Conservation (phyloP, 2,797 vertebrate species). For the Pogoniulus pusillus region DNA sequence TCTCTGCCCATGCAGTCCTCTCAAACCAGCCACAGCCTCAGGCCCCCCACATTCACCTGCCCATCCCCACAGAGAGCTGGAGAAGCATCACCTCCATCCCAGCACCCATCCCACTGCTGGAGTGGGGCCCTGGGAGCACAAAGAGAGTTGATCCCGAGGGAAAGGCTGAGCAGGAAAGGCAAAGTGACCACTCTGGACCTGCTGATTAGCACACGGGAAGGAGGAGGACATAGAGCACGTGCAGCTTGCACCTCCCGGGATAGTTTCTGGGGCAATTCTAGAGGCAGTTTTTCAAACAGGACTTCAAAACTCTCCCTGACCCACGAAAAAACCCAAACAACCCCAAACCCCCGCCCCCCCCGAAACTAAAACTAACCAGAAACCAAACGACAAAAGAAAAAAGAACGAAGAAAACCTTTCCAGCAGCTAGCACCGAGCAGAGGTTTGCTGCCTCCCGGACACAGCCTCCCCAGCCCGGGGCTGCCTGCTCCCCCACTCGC, state of each 20-base stretch:
- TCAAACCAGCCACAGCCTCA: neutral
- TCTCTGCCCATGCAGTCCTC: neutral
- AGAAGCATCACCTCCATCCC: neutral
- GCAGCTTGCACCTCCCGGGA: neutral
- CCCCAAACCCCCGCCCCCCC: no score
- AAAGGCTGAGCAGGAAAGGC: rapidly evolving
- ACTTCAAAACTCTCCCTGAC: neutral
- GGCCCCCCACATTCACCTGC: neutral
- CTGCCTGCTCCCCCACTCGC: neutral
- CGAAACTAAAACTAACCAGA: no score
- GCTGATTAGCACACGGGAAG: neutral
- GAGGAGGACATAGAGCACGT: neutral
- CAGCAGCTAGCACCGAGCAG: conserved; percentile 29
- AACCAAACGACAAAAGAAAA: rapidly evolving
- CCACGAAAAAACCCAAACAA: neutral
- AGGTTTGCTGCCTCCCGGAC: neutral
- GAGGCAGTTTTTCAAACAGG: neutral
- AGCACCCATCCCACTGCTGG: rapidly evolving
- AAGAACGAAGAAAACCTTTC: rapidly evolving
- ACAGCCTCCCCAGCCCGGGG: neutral
- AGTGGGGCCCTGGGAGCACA: rapidly evolving
- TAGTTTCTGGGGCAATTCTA: neutral
- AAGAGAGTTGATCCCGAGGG: neutral
- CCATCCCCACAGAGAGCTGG: rapidly evolving
- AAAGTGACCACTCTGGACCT: no score